Percentiles rank a stretch among this genome's conserved stretches.
Conservation (phyloP, 2,113 vertebrate genomes). For the Aphyosemion australe region DNA sequence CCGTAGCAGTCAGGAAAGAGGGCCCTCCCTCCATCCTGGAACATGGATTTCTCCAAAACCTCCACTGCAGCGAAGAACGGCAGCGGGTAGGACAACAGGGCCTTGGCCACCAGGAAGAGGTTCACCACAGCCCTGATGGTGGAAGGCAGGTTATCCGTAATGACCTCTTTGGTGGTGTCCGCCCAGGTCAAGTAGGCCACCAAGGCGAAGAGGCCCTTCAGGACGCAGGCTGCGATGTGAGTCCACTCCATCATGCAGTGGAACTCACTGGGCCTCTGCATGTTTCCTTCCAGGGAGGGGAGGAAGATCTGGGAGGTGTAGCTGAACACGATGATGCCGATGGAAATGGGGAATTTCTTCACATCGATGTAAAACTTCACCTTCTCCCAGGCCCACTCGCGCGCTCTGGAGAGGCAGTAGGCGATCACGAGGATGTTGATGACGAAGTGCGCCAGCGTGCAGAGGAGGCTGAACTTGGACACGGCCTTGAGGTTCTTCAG, state of each 20-base stretch:
- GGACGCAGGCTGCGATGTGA: conserved; percentile 93
- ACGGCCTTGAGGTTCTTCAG: conserved; percentile 96
- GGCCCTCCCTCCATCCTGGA: conserved; percentile 88
- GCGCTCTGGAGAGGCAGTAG: conserved; percentile 93
- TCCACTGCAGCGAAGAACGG: conserved; percentile 97
- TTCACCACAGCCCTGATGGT: conserved; percentile 96
- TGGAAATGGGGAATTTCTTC: conserved; percentile 98
- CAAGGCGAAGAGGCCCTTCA: conserved; percentile 94
- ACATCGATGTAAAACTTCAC: conserved; percentile 98
- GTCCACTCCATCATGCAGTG: conserved; percentile 99
- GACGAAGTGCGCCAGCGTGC: conserved; percentile 92
- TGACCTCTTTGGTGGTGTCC: conserved; percentile 95
- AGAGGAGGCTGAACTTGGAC: conserved; percentile 95
- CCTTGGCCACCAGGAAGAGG: conserved; percentile 94
- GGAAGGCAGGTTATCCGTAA: conserved; percentile 95
- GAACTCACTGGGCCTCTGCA: conserved; percentile 94
- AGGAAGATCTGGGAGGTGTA: conserved; percentile 99
- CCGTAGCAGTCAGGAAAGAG: conserved; percentile 92
- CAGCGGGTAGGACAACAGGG: conserved; percentile 91
- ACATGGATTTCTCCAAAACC: conserved; percentile 92
- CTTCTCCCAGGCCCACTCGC: conserved; percentile 98
- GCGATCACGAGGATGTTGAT: conserved; percentile 95
- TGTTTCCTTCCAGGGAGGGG: conserved; percentile 96
- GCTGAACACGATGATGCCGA: conserved; percentile 98
- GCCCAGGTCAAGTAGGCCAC: conserved; percentile 98